A percentile compares a stretch with the other conserved stretches of the same genome.
phyloP scores from a whole-genome alignment of 2,113 vertebrate genomes.

The Ameiurus melas region DNA sequence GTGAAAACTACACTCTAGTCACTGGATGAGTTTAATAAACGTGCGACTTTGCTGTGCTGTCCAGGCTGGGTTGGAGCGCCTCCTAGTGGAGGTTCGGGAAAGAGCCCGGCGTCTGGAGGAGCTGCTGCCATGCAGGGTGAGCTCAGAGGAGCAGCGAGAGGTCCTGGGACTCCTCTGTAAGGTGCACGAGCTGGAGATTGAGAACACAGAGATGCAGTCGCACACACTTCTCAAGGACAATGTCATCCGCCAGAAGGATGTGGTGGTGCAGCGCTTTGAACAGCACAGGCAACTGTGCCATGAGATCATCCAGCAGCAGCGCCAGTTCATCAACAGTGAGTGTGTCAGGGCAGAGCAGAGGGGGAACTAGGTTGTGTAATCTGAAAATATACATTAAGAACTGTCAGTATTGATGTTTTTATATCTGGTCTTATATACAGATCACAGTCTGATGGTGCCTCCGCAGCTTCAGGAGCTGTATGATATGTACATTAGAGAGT shows the following conservation, averaged over 20 bases:
- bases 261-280: constrained; percentile 76
- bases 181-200: constrained; percentile 84
- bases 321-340: constrained; percentile 82
- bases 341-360: neutral
- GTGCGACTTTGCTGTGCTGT: neutral
- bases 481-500: constrained; percentile 77
- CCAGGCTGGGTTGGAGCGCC: constrained; percentile 74
- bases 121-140: constrained; percentile 72
- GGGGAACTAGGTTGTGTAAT: neutral
- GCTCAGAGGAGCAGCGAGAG: constrained; percentile 82
- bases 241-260: constrained; percentile 78
- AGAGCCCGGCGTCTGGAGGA: constrained; percentile 75
- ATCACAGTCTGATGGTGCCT: constrained; percentile 80
- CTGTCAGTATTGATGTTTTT: neutral
- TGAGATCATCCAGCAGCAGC: constrained; percentile 86
- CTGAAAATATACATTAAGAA: neutral
- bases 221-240: constrained; percentile 80
- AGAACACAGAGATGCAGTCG: constrained; percentile 79
- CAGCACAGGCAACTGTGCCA: constrained; percentile 82
- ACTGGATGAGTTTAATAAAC: neutral
- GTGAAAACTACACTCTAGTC: neutral
- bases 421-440: constrained; percentile 61
- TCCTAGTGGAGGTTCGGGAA: constrained; percentile 73
- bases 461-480: constrained; percentile 83
- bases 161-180: constrained; percentile 83